Conservation (phyloP, 2,888 invertebrate genomes). For the Unio delphinus region DNA sequence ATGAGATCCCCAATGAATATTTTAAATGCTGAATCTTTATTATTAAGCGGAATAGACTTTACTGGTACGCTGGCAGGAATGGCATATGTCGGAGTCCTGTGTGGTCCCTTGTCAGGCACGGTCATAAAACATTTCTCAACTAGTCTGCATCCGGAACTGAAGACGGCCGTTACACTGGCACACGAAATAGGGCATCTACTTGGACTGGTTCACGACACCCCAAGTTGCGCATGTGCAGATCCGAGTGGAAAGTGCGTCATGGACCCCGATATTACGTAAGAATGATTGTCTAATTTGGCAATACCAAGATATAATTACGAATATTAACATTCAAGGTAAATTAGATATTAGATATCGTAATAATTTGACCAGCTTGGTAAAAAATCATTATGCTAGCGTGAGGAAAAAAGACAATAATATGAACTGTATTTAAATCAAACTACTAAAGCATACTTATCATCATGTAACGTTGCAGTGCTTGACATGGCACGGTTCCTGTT, state of each 20-base stretch:
- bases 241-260: constrained; percentile 10
- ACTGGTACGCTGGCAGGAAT: constrained; percentile 9
- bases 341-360: too few species aligned
- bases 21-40: too few species aligned
- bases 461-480: too few species aligned
- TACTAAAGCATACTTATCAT: too few species aligned
- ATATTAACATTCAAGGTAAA: background rate
- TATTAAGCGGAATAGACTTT: constrained; percentile 9
- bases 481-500: too few species aligned
- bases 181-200: constrained; percentile 21
- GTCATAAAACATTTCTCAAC: constrained; percentile 7
- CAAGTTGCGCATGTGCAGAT: constrained; percentile 8
- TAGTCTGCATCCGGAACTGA: background rate
- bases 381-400: too few species aligned
- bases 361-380: too few species aligned
- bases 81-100: constrained; percentile 17
- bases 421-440: too few species aligned
- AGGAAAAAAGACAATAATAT: too few species aligned
- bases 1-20: too few species aligned
- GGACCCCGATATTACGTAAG: constrained; percentile 13
- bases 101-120: constrained; percentile 11
- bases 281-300: background rate
- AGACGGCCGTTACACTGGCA: constrained; percentile 13
- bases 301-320: background rate
- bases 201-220: constrained; percentile 13